phyloP scores from a whole-genome alignment of 37 sponge, comb jelly and placozoan species.

The Aphrocallistes beatrix region DNA sequence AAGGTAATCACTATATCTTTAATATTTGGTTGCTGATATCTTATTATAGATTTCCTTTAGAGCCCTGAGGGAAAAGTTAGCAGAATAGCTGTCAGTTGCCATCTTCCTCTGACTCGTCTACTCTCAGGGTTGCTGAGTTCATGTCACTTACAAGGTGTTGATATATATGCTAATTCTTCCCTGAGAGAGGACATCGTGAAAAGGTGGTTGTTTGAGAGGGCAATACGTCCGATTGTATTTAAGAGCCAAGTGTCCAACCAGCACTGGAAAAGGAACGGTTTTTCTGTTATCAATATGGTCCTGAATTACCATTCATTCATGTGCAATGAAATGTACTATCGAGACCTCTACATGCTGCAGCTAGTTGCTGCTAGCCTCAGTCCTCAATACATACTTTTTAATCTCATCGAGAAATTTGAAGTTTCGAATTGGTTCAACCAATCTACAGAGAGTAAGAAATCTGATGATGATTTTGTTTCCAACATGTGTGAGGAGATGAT shows the following conservation, averaged over 20 bases:
- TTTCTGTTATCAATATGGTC: neutral
- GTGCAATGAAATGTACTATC: slow-evolving; percentile 9
- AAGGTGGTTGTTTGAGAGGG: neutral
- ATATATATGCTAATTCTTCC: neutral
- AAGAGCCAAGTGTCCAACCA: neutral
- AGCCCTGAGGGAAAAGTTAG: neutral
- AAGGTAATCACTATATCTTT: neutral
- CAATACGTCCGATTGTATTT: neutral
- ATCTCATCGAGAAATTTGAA: neutral
- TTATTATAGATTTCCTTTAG: neutral
- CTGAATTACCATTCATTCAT: neutral
- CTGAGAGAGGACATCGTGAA: neutral
- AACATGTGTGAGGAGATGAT: slow-evolving; percentile 11
- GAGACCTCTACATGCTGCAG: neutral
- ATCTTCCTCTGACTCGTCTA: neutral
- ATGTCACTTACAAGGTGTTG: neutral
- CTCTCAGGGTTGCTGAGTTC: slow-evolving; percentile 7
- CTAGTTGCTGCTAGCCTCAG: neutral
- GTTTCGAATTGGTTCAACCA: neutral
- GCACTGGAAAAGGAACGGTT: neutral
- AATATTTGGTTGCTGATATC: neutral
- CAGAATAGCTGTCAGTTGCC: neutral
- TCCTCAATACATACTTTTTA: neutral
- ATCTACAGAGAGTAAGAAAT: neutral
- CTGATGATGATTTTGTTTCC: neutral